Base-by-base conservation (phyloP, 2,797 vertebrate genomes). In the Parauchenoglanis ngamensis region DNA sequence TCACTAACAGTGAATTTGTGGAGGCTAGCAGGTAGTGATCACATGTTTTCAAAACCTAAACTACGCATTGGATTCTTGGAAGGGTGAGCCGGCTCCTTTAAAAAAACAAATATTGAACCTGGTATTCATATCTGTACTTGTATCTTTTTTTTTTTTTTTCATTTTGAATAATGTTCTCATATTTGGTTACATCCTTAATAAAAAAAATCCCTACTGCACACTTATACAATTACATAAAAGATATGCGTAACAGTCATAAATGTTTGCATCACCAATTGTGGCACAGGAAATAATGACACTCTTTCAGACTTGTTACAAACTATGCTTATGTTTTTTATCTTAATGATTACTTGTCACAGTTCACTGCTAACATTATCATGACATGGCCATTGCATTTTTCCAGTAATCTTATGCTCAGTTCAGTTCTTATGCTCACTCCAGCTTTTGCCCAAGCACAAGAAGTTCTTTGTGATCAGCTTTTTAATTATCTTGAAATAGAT, bases 381-480 rank as follows among this genome's bases (percentile, higher is more conserved):
- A 23, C 40, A 28, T 46, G 63, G 13, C 21, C 56, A 2, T 40
- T 59, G 77, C 56, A 40, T 61, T 31, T 12, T 56, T 23, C 54
- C 78, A 68, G 77, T 82, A 72, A 67, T 40, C 35, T 40, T 3
- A 40, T 40, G 35, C 35, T 40, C 35, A 40, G 35, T 40, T 40
- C 35, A 40, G 35, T 40, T 40, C 35, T 40, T 40, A 40, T 40
- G 35, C 35, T 86, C 21, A 13, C 23, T 77, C 19, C 59, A 73
- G 72, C 25, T 28, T 76, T 54, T 76, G n/a, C 49, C n/a, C 56
- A 87, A 80, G 89, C 72, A 77, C 61, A 49, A 68, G 59, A 63
- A n/a, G 56, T 61, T 61, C 23, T 85, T 65, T 73, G 70, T 83
- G 57, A 80, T 72, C 57, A 87, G 77, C 70, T 80, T 83, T 21